Conservation (phyloP, 2,888 invertebrate species). For the Congeria kusceri region DNA sequence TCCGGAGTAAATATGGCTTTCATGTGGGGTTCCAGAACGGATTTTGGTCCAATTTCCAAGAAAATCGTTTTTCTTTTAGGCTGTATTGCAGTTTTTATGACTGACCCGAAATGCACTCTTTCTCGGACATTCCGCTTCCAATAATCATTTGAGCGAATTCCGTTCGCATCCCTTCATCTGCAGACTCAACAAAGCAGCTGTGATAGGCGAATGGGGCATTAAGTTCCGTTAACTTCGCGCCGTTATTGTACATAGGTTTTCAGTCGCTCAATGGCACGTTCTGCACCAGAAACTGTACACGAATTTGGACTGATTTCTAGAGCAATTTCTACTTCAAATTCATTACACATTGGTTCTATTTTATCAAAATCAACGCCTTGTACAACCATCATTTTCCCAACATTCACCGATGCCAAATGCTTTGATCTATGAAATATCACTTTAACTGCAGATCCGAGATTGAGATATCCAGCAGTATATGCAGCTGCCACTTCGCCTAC, state of each 20-base stretch:
- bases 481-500: constrained; percentile 77
- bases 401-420: constrained; percentile 49
- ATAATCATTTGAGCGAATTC: constrained; percentile 64
- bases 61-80: constrained; percentile 58
- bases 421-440: constrained; percentile 69
- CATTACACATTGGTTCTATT: constrained; percentile 47
- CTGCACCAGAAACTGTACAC: constrained; percentile 71
- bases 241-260: constrained; percentile 38
- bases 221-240: constrained; percentile 24
- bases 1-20: constrained; percentile 17
- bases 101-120: constrained; percentile 71
- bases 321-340: constrained; percentile 52
- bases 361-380: constrained; percentile 46
- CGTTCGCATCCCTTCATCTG: constrained; percentile 51
- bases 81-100: constrained; percentile 46
- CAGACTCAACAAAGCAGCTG: constrained; percentile 54
- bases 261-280: constrained; percentile 23
- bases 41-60: constrained; percentile 77
- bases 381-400: constrained; percentile 69
- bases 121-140: constrained; percentile 74
- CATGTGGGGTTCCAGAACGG: constrained; percentile 55
- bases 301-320: constrained; percentile 67
- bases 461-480: constrained; percentile 59
- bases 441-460: constrained; percentile 64
- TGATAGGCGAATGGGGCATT: constrained; percentile 66